A percentile compares a stretch with the other conserved stretches of the same genome.
Evolutionary conservation across 2,113 vertebrate species (phyloP).

Genomic region (Notarius quadriscutis): DNA sequence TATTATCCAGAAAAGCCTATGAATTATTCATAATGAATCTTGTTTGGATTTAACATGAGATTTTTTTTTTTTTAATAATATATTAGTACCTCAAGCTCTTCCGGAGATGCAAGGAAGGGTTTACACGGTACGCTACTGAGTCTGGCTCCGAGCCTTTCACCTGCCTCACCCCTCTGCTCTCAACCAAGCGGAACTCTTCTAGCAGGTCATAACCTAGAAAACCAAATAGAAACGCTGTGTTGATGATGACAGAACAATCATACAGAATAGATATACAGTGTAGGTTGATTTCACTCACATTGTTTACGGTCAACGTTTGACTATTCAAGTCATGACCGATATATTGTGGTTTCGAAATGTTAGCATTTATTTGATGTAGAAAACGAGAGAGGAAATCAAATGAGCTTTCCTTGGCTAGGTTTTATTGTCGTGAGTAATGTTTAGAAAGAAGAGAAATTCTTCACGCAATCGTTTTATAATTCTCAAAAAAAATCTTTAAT

Average conservation of each 20-base stretch:
- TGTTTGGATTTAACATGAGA: neutral
- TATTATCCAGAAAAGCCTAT: neutral
- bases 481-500: neutral
- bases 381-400: neutral
- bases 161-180: conserved; percentile 61
- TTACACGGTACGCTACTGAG: conserved; percentile 66
- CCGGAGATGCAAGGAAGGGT: conserved; percentile 64
- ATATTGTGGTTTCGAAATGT: neutral
- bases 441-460: neutral
- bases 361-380: neutral
- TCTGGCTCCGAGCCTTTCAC: conserved; percentile 68
- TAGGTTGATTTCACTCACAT: neutral
- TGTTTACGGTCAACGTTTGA: neutral
- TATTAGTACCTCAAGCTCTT: conserved; percentile 65
- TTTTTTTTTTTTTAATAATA: neutral
- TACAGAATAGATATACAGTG: neutral
- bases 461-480: neutral
- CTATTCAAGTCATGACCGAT: neutral
- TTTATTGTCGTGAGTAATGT: neutral
- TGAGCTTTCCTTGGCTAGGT: neutral
- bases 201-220: conserved; percentile 70
- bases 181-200: conserved; percentile 68
- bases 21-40: neutral
- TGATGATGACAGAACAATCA: neutral
- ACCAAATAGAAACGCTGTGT: neutral